Conservation (phyloP, 2,113 vertebrate species). For the Malaclemys terrapin region DNA sequence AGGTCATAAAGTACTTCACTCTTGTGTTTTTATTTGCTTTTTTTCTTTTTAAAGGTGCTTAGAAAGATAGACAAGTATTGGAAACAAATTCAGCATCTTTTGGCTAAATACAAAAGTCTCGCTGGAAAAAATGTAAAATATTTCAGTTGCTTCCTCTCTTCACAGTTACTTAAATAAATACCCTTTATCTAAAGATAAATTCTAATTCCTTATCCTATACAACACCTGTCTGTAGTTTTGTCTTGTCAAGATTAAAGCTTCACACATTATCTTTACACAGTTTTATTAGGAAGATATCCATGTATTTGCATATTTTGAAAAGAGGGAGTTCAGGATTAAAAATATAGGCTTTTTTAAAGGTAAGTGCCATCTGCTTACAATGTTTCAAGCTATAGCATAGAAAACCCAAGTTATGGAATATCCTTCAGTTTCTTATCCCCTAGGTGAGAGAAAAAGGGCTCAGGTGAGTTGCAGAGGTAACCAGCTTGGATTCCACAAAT, state of each 20-base stretch:
- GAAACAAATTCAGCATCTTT: slow-evolving; percentile 65
- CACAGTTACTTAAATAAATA: slow-evolving; percentile 66
- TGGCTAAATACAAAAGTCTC: slow-evolving; percentile 73
- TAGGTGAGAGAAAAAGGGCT: slow-evolving; percentile 31
- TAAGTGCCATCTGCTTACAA: slow-evolving; percentile 75
- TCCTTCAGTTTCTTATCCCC: slow-evolving; percentile 43
- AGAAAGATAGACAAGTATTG: slow-evolving; percentile 66
- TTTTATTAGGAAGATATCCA: slow-evolving; percentile 58
- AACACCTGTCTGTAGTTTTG: slow-evolving; percentile 39
- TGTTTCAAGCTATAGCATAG: slow-evolving; percentile 68
- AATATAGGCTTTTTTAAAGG: slow-evolving; percentile 63
- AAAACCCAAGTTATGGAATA: slow-evolving; percentile 47
- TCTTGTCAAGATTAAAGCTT: slow-evolving; percentile 49
- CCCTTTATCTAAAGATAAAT: slow-evolving; percentile 62
- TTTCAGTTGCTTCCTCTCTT: slow-evolving; percentile 24
- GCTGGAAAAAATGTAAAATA: slow-evolving; percentile 52
- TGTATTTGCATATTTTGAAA: slow-evolving; percentile 71
- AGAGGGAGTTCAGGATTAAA: slow-evolving; percentile 56
- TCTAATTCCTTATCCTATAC: slow-evolving; percentile 47
- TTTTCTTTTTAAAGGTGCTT: slow-evolving; percentile 62
- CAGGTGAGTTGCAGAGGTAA: slow-evolving; percentile 48
- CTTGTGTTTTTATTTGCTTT: neutral
- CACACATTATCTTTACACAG: slow-evolving; percentile 55
- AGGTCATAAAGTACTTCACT: slow-evolving; percentile 41
- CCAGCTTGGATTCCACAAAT: slow-evolving; percentile 51